Base-by-base conservation (phyloP, 2,888 invertebrate species). In the Brachylomia viminalis region DNA sequence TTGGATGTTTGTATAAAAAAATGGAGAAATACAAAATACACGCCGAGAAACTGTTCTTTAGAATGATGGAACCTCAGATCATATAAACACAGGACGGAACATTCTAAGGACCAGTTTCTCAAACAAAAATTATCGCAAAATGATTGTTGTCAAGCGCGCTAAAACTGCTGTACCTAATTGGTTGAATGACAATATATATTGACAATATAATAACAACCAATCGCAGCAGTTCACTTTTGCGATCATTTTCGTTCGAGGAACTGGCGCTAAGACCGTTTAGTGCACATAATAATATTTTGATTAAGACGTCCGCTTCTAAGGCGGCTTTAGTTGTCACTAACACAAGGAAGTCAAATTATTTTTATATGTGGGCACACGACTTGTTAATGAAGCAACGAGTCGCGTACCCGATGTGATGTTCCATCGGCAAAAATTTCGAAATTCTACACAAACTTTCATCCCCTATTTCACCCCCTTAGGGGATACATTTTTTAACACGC, bases 251-350 rank as follows among this genome's bases (percentile, higher is more conserved):
- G 17, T 17, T 38, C 5, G n/a, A 38, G 6, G 23, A 61, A 61
- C 59, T 61, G 4, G 33, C 17, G n/a, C 10, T 38, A n/a, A 17
- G 42, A 27, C 64, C 15, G 56, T 49, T 38, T 62, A 42, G 20
- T 33, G 47, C 45, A 33, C 49, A 7, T 15, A 17, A 13, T 70
- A 47, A 80, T 80, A 80, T 79, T 79, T 74, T 62, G 47, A 33
- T 42, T 62, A 42, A 33, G 8, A 33, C 54, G 80, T 78, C 78
- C 73, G 78, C 27, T 77, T 66, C 38, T 27, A 27, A 38, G 30
- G n/a, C 11, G 2, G 13, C 23, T 33, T 56, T 49, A 30, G 8
- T 45, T 38, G 64, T 59, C 54, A 30, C 38, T 45, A 54, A 47
- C 38, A 23, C 54, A 30, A n/a, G 38, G 23, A 69, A 62, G 15